Evolutionary conservation across 2,888 invertebrate species (phyloP), one percentile per base, ranked within the genome.

Genomic region (Acronicta psi): DNA sequence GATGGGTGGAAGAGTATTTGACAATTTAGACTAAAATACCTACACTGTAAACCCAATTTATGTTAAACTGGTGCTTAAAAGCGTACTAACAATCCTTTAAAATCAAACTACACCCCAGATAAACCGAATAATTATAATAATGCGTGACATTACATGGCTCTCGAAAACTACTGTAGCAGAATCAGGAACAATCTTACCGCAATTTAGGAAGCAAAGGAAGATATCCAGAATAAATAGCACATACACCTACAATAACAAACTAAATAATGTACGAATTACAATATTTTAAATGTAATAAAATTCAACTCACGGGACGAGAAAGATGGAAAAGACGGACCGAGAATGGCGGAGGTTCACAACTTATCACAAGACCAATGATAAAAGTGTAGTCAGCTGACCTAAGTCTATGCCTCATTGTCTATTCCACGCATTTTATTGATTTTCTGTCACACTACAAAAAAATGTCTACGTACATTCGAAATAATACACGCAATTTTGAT

Each of bases 341-440:
- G 94, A 93, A 94, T 94, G 94, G 94, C 94, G 94, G 94, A 93
- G 89, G 78, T 86, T 82, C 83, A 89, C 90, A 90, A 93, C 91
- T 90, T 94, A 94, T 94, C 94, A 94, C 94, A 94, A 94, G 94
- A 94, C 93, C 92, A 89, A 89, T 91, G 94, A 94, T 94, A 93
- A 92, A 93, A 92, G 77, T 90, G 79, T 83, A 91, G 94, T 94
- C 94, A 94, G 94, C 94, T 94, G 94, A 94, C 93, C 88, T 84
- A 69, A 78, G 84, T 92, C 90, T 92, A 91, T 91, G 90, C 75
- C 70, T 82, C 64, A 18, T 83, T 82, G 85, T 91, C 88, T 91
- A 86, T 90, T 83, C 59, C 51, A 43, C 55, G 49, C 69, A 71
- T 59, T 80, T 84, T 82, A 91, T 91, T 87, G 90, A 91, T 91